A percentile compares a stretch with the other conserved stretches of the same genome.
Evolutionary conservation across 2,888 invertebrate genomes (phyloP).

Genomic region (Anthophora plumipes): DNA sequence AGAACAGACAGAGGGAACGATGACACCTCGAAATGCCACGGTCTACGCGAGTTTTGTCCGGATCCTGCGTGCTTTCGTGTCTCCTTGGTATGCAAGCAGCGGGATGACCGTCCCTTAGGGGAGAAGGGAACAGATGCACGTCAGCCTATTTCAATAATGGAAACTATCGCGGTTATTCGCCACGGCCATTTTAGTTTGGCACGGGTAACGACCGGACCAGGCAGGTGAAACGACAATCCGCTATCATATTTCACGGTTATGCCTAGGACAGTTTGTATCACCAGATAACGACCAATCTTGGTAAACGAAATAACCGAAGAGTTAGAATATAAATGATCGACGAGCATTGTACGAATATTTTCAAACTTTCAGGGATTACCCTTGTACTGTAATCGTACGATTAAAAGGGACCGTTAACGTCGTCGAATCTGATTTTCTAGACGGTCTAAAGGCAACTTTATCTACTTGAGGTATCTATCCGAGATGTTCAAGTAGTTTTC

Average conservation of each 20-base stretch:
- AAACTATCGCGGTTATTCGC: constrained; percentile 47
- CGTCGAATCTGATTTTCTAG: background rate
- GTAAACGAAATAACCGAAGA: background rate
- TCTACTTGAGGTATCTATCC: background rate
- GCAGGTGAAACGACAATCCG: constrained; percentile 24
- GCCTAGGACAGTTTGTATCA: background rate
- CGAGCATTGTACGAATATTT: background rate
- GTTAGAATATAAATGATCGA: background rate
- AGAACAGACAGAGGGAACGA: constrained; percentile 42
- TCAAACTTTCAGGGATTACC: background rate
- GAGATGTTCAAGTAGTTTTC: background rate
- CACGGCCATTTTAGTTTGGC: constrained; percentile 19
- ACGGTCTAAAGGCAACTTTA: background rate
- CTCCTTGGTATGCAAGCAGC: constrained; percentile 41
- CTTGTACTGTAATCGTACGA: background rate
- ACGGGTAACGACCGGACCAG: background rate
- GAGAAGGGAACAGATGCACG: constrained; percentile 35
- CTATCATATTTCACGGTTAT: constrained; percentile 26
- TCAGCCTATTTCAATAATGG: constrained; percentile 48
- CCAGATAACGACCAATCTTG: background rate
- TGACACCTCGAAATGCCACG: constrained; percentile 52
- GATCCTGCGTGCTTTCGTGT: constrained; percentile 43
- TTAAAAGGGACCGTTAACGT: background rate
- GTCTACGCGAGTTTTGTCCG: constrained; percentile 39
- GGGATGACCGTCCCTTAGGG: constrained; percentile 6